Evolutionary conservation across 2,888 invertebrate species (phyloP).

Genomic region (Drosophila lacicola): DNA sequence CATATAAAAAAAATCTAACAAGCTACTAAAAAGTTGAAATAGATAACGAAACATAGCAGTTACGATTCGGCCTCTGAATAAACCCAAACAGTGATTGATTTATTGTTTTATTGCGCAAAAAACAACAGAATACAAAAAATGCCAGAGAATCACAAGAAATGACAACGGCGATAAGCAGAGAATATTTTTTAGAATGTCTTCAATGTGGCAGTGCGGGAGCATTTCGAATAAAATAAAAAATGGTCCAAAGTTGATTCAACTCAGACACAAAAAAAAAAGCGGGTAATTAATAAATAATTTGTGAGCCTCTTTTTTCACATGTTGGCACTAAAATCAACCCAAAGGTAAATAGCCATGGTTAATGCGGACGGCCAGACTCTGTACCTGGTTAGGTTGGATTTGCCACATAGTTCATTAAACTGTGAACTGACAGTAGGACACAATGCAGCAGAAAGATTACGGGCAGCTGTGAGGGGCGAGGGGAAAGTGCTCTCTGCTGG

Average conservation of each 20-base stretch:
- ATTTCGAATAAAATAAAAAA: slow-evolving; percentile 19
- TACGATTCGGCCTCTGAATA: slow-evolving; percentile 30
- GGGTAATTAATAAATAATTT: slow-evolving; percentile 79
- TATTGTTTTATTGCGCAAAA: slow-evolving; percentile 76
- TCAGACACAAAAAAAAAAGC: slow-evolving; percentile 21
- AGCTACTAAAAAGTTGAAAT: slow-evolving; percentile 65
- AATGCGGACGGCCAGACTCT: slow-evolving; percentile 39
- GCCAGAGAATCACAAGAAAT: slow-evolving; percentile 39
- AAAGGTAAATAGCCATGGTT: slow-evolving; percentile 68
- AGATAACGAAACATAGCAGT: slow-evolving; percentile 55
- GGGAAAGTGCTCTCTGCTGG: slow-evolving; percentile 2
- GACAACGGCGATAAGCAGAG: slow-evolving; percentile 63
- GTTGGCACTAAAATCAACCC: slow-evolving; percentile 54
- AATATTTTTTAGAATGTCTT: slow-evolving; percentile 36
- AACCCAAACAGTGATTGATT: slow-evolving; percentile 70
- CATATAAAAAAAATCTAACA: slow-evolving; percentile 52
- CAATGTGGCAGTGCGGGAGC: slow-evolving; percentile 37
- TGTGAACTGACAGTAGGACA: slow-evolving; percentile 29
- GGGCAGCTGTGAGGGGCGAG: slow-evolving; percentile 1
- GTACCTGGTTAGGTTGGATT: slow-evolving; percentile 4
- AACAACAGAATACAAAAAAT: slow-evolving; percentile 37
- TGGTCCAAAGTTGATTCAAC: slow-evolving; percentile 32
- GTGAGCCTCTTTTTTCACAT: slow-evolving; percentile 64
- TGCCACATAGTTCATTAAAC: slow-evolving; percentile 67
- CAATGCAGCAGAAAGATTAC: slow-evolving; percentile 5